phyloP scores from a whole-genome alignment of 2,888 invertebrate species.

The Morinoia aosen region DNA sequence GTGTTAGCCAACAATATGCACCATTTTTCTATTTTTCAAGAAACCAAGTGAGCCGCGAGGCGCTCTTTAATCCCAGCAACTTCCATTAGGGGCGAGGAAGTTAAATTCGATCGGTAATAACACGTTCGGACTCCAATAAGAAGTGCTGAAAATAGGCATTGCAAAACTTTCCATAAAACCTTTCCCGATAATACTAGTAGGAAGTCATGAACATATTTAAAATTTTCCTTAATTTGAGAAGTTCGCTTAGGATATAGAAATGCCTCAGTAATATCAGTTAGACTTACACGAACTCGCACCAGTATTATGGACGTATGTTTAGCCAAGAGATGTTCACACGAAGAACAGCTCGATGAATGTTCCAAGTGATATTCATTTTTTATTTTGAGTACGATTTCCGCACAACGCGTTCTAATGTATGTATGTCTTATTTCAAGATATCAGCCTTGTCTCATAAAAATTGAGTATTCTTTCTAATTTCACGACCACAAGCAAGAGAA shows the following conservation, averaged over 20 bases:
- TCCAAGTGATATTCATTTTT: not conserved
- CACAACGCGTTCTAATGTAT: too few species aligned
- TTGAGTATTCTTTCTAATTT: too few species aligned
- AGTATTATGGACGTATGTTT: not conserved
- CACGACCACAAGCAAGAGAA: too few species aligned
- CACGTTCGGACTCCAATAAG: not conserved
- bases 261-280: not conserved
- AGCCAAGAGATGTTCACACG: not conserved
- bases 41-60: not conserved
- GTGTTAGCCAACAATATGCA: not conserved
- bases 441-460: too few species aligned
- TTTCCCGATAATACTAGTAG: not conserved
- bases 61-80: not conserved
- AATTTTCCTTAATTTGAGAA: not conserved
- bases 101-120: not conserved
- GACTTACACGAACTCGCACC: not conserved
- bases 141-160: not conserved
- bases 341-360: not conserved
- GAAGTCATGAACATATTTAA: not conserved
- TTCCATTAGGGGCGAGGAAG: not conserved
- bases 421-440: too few species aligned
- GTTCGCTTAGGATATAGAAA: not conserved
- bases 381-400: not conserved
- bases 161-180: not conserved
- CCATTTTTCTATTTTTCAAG: not conserved